Evolutionary conservation across 2,888 invertebrate genomes (phyloP), one percentile per base, ranked within the genome.

Genomic region (Hypena proboscidalis): DNA sequence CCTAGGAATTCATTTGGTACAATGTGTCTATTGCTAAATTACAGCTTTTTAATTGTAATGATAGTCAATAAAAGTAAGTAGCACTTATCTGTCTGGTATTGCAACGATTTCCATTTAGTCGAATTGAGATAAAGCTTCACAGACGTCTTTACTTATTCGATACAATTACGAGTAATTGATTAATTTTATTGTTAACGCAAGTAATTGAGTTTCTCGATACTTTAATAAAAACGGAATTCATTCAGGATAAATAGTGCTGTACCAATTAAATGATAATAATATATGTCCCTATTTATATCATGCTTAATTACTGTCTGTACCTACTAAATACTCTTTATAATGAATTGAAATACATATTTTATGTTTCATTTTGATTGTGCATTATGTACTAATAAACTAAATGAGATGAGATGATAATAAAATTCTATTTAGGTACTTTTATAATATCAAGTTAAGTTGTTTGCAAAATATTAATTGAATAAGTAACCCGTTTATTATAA

Each of bases 171-270:
- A 52, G 64, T 70, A 57, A 66, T 66, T 46, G 45, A 63, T 51
- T 53, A 42, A 63, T 65, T 77, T 77, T 70, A 75, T 68, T 61
- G 62, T 67, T 67, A 55, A 43, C 42, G 52, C 53, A 58, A 54
- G 62, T 30, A 17, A 29, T 62, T 58, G 58, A 55, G 48, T 67
- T 54, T 58, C 52, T 61, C 47, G 50, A 61, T 60, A 59, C 50
- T 53, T 21, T n/a, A 4, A 11, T 7, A 13, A 22, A 14, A 8
- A 22, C 30, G 7, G 38, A 49, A 38, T 44, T 36, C 13, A 41
- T 22, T 23, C 35, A 17, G 25, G 26, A 26, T 31, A 43, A 36
- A n/a, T n/a, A 37, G 15, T 21, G 27, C 36, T 23, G 33, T 42
- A 7, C 19, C 22, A 35, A 14, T 25, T 20, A 31, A 31, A 15